A percentile compares a stretch with the other conserved stretches of the same genome.
Evolutionary conservation across 1,140 invertebrate genomes (phyloP).

Genomic region (Portunus trituberculatus): DNA sequence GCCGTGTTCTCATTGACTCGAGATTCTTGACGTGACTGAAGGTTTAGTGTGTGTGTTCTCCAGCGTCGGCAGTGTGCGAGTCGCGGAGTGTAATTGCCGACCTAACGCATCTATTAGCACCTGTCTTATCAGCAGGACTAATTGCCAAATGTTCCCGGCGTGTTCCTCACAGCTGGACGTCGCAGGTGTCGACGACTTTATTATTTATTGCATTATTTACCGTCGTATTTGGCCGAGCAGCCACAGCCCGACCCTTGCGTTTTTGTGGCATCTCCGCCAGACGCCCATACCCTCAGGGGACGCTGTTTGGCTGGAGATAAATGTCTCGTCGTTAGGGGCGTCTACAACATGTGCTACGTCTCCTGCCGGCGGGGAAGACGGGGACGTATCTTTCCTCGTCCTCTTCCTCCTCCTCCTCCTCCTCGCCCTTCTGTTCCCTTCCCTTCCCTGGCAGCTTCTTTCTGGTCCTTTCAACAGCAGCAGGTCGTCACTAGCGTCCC

Average conservation of each 20-base stretch:
- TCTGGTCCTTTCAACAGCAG: background rate
- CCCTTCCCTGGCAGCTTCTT: background rate
- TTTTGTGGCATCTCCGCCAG: background rate
- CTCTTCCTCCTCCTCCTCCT: background rate
- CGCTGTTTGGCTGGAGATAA: background rate
- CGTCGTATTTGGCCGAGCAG: constrained; percentile 3
- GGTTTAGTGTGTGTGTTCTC: background rate
- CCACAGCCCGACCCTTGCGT: background rate
- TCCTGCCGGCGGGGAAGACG: background rate
- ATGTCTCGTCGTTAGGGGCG: background rate
- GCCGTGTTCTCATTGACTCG: background rate
- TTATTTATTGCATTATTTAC: constrained; percentile 38
- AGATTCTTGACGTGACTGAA: background rate
- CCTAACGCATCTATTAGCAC: background rate
- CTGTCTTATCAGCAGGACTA: constrained; percentile 27
- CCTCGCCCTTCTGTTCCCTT: background rate
- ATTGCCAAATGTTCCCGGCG: constrained; percentile 60
- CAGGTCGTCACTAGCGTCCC: background rate
- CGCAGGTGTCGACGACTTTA: constrained; percentile 9
- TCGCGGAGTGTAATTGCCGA: background rate
- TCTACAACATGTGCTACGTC: background rate
- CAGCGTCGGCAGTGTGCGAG: background rate
- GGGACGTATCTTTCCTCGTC: background rate
- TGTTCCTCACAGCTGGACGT: constrained; percentile 60
- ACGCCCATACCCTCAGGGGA: background rate